Evolutionary conservation across 2,797 vertebrate species (phyloP).

Genomic region (Scarus forsteni): DNA sequence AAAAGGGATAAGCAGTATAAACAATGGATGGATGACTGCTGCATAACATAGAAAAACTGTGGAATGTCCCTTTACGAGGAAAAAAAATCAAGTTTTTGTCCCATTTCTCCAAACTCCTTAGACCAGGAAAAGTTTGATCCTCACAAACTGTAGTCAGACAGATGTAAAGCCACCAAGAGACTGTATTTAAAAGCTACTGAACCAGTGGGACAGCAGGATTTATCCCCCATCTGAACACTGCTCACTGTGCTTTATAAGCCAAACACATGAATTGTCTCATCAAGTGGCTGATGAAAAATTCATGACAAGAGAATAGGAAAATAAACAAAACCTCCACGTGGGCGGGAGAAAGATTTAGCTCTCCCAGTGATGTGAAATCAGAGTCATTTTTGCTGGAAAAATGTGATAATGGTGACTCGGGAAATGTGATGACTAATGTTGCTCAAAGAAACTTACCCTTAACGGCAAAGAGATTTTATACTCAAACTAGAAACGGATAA

Average conservation of each 20-base stretch:
- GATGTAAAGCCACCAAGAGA: background rate
- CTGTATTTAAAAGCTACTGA: conserved; percentile 12
- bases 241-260: conserved; percentile 53
- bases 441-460: conserved; percentile 38
- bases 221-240: conserved; percentile 18
- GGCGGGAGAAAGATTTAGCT: conserved; percentile 42
- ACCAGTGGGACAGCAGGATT: conserved; percentile 22
- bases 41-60: no score
- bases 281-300: conserved; percentile 74
- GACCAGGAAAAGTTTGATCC: background rate
- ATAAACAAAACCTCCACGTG: conserved; percentile 62
- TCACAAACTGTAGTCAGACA: background rate
- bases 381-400: conserved; percentile 11
- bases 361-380: conserved; percentile 42
- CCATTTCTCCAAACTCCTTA: background rate
- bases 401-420: conserved; percentile 31
- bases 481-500: conserved; percentile 29
- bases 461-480: conserved; percentile 36
- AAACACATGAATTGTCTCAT: conserved; percentile 54
- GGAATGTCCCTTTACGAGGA: background rate
- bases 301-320: conserved; percentile 63
- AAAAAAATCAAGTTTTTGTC: background rate
- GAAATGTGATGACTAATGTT: conserved; percentile 43
- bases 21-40: no score
- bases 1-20: no score